phyloP scores from a whole-genome alignment of 2,113 vertebrate species.

The Rhinogobius similis region DNA sequence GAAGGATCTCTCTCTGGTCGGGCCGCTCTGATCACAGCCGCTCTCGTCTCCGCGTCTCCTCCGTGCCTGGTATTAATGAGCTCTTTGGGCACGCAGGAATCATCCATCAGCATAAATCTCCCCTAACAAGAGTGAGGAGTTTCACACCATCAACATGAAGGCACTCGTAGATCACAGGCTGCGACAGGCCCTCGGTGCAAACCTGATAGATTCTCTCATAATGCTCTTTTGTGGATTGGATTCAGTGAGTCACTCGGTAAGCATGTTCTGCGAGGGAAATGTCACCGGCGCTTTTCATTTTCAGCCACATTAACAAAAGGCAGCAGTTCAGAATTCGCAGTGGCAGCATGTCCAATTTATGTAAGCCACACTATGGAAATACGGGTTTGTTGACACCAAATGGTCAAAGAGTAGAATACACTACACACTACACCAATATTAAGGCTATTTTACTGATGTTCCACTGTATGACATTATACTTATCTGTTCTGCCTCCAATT shows the following conservation, averaged over 20 bases:
- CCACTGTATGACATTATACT: too few relatives aligned
- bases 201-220: conserved; percentile 53
- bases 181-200: conserved; percentile 28
- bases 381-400: background rate
- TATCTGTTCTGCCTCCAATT: too few relatives aligned
- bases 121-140: conserved; percentile 60
- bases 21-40: conserved; percentile 36
- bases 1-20: conserved; percentile 56
- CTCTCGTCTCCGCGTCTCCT: conserved; percentile 18
- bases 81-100: conserved; percentile 38
- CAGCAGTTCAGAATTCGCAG: background rate
- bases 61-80: conserved; percentile 57
- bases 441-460: too few relatives aligned
- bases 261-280: conserved; percentile 13
- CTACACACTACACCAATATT: background rate
- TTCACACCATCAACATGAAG: conserved; percentile 50
- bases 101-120: conserved; percentile 61
- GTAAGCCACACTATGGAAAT: background rate
- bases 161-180: conserved; percentile 55
- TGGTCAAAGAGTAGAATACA: background rate
- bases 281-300: conserved; percentile 2
- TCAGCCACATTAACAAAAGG: background rate
- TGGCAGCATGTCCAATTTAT: background rate
- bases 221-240: conserved; percentile 31
- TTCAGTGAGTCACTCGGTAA: conserved; percentile 8